Conservation (phyloP, 2,888 invertebrate species). For the Callosobruchus maculatus region DNA sequence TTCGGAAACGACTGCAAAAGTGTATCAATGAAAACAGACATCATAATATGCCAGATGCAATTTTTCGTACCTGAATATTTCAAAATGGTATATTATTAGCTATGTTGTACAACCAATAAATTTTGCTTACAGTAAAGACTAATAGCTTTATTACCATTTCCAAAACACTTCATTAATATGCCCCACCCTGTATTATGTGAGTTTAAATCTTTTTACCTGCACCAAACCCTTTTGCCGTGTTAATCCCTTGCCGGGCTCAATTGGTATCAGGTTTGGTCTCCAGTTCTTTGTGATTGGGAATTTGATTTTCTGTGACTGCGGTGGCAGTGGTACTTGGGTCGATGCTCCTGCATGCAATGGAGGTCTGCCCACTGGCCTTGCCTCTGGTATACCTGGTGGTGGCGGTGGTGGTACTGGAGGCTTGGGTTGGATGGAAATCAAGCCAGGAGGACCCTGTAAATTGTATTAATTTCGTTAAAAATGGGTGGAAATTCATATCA, state of each 20-base stretch:
- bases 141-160: too few relatives aligned
- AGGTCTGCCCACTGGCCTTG: background rate
- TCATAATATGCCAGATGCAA: too few relatives aligned
- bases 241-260: conserved; percentile 46
- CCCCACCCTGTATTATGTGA: too few relatives aligned
- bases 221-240: conserved; percentile 57
- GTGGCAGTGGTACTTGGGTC: conserved; percentile 36
- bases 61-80: too few relatives aligned
- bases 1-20: too few relatives aligned
- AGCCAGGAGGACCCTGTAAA: conserved; percentile 34
- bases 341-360: conserved; percentile 36
- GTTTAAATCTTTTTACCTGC: conserved; percentile 46
- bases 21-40: too few relatives aligned
- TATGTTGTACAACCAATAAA: too few relatives aligned
- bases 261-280: conserved; percentile 69
- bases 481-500: too few relatives aligned
- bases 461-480: background rate
- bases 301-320: conserved; percentile 47
- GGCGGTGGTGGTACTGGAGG: background rate
- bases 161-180: too few relatives aligned
- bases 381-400: background rate
- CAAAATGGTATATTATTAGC: too few relatives aligned
- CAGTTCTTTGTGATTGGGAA: conserved; percentile 62
- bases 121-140: too few relatives aligned
- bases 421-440: conserved; percentile 43